Base-by-base conservation (phyloP, 2,113 vertebrate genomes). In the Scomber scombrus region DNA sequence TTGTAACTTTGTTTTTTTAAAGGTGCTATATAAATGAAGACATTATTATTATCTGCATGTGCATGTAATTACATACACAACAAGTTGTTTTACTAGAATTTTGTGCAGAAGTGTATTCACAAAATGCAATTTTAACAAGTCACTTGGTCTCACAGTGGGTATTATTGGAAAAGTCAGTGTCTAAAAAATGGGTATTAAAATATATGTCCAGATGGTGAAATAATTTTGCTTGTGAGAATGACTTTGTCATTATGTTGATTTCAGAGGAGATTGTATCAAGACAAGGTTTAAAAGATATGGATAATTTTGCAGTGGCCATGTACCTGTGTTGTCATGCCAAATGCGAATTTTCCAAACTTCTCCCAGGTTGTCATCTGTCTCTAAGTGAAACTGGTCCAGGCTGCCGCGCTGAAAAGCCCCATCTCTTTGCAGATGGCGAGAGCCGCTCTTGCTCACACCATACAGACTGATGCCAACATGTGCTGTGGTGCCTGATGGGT, bases 291-390 rank as follows among this genome's bases (percentile, higher is more conserved):
- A 40, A 40, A 40, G 34, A 40, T 40, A 46, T 63, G 16, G 18
- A 11, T 40, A 31, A 45, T 51, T 26, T 29, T 31, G 15, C 16
- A 12, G 21, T 7, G 10, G 51, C 6, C 21, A 16, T 19, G 16
- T 81, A 96, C 95, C 96, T 77, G 96, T 96, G 87, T 96, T 96
- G 80, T 96, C 95, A 46, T 96, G 96, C 96, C 95, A 96, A 70
- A 96, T 88, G 47, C 91, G 91, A 40, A 96, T 95, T 90, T 96
- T 96, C 95, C 95, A 96, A 61, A 96, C 90, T 73, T 96, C 95
- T 55, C 95, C 93, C 62, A 96, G 79, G 85, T 90, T 94, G 78
- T 86, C 78, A 11, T 96, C 93, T 0, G 94, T 95, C 91, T 96
- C 95, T 73, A 96, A 66, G 67, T 95, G 95, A 86, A 96, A 96